Evolutionary conservation across 2,888 invertebrate genomes (phyloP), one percentile per base, ranked within the genome.

Genomic region (Aplocera efformata): DNA sequence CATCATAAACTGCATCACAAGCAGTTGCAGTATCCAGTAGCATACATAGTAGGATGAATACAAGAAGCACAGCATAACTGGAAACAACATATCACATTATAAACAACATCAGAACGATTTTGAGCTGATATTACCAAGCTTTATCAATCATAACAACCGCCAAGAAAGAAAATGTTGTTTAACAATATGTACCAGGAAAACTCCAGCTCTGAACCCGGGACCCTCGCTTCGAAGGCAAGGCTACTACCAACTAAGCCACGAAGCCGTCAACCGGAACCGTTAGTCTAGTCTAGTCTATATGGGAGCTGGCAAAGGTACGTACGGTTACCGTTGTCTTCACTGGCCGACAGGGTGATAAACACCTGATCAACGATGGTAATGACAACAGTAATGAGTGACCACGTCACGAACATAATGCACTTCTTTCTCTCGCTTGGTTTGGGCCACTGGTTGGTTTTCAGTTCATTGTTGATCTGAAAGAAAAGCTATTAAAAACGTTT

Each of bases 1-100:
- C 24, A 85, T 58, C 9, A 79, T 77, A 39, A 88, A 90, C 36
- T 86, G 89, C 1, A 89, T 61, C 39, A 85, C 79, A 26, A 85
- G 27, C 0, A 63, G 17, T 9, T 61, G 48, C 7, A 45, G 10
- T 4, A 64, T 46, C 10, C 56, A 24, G 21, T 55, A 57, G 2
- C 52, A 47, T 5, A 57, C 31, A 44, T 63, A 63, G 46, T 62
- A 69, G 21, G 53, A 52, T 4, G 42, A 34, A 23, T 67, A 61
- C 47, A 65, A 22, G 20, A 27, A 30, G 6, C 53, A 44, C 5
- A 55, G 39, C 3, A 28, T 1, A 9, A 48, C 67, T 68, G 54
- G 1, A 55, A 62, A 20, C 28, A 0, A 11, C 13, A 20, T 21
- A 27, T 9, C 6, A 8, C 10, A 25, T 5, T 25, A n/a, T n/a